These are phyloP conservation scores for Erebia epiphron DNA, from an alignment of 2,888 invertebrate genomes.

Conservation along the genomic window DNA sequence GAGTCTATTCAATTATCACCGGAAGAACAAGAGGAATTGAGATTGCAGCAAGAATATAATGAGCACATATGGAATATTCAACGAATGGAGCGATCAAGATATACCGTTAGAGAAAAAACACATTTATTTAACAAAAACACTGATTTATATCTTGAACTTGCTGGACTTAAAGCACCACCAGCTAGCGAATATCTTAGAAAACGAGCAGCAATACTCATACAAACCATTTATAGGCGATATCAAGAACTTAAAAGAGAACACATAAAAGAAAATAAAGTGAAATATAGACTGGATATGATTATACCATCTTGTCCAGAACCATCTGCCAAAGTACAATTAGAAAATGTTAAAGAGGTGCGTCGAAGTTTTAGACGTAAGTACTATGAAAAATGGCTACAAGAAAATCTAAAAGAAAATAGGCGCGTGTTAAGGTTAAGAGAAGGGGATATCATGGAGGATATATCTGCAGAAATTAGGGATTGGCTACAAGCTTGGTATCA, in stretches of 20 bases:
- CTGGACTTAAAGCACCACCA: slow-evolving; percentile 64
- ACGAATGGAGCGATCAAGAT: slow-evolving; percentile 69
- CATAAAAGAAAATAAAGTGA: slow-evolving; percentile 64
- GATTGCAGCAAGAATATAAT: slow-evolving; percentile 57
- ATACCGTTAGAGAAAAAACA: slow-evolving; percentile 46
- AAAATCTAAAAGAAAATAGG: slow-evolving; percentile 75
- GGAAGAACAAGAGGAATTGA: slow-evolving; percentile 55
- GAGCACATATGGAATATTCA: slow-evolving; percentile 62
- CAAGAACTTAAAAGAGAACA: slow-evolving; percentile 65
- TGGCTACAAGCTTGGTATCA: slow-evolving; percentile 88
- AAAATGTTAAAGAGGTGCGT: slow-evolving; percentile 72
- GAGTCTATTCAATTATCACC: slow-evolving; percentile 55
- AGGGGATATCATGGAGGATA: slow-evolving; percentile 87
- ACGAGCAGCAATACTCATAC: slow-evolving; percentile 60
- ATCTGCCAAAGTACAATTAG: slow-evolving; percentile 71
- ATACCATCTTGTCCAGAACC: slow-evolving; percentile 74
- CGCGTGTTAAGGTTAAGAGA: slow-evolving; percentile 75
- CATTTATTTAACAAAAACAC: slow-evolving; percentile 61
- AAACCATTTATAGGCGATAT: slow-evolving; percentile 68
- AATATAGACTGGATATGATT: slow-evolving; percentile 82
- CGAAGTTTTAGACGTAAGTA: slow-evolving; percentile 71
- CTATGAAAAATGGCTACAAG: slow-evolving; percentile 69
- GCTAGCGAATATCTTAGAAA: slow-evolving; percentile 51
- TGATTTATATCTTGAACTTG: slow-evolving; percentile 65
- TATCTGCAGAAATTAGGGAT: slow-evolving; percentile 88